Conservation (phyloP, 2,888 invertebrate genomes). For the Hyles lineata region DNA sequence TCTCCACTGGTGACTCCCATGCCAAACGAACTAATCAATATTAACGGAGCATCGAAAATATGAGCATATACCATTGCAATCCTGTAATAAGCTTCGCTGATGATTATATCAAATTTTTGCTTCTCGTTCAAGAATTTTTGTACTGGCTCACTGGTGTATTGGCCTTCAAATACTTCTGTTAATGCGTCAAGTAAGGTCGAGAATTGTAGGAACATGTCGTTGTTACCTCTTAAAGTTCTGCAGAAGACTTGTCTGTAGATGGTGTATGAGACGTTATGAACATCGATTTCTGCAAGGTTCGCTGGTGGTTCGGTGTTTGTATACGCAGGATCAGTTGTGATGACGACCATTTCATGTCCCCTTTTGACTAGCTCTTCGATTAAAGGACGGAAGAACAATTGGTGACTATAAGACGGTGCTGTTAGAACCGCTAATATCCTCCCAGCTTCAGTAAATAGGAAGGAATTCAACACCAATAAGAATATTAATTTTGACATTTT, state of each 20-base stretch:
- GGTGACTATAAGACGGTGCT: conserved; percentile 64
- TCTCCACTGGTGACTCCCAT: conserved; percentile 39
- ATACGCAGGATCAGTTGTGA: conserved; percentile 57
- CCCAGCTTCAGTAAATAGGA: conserved; percentile 36
- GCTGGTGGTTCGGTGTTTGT: neutral
- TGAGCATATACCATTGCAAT: conserved; percentile 40
- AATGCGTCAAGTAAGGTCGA: conserved; percentile 20
- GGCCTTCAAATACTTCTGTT: conserved; percentile 30
- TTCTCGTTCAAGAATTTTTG: conserved; percentile 40
- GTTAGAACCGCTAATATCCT: conserved; percentile 61
- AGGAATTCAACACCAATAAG: neutral
- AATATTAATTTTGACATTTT: neutral
- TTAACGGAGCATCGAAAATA: conserved; percentile 48
- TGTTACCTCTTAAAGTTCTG: conserved; percentile 27
- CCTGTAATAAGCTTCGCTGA: conserved; percentile 47
- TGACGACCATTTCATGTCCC: conserved; percentile 64
- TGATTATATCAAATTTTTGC: conserved; percentile 52
- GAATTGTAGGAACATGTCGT: conserved; percentile 39
- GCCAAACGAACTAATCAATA: conserved; percentile 48
- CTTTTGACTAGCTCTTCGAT: conserved; percentile 56
- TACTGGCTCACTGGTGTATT: conserved; percentile 22
- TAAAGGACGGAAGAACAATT: conserved; percentile 58
- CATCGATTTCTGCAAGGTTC: conserved; percentile 21
- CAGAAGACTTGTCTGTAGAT: neutral
- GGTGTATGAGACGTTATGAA: neutral